Conservation (phyloP, 1,140 invertebrate species). For the Araneus ventricosus region DNA sequence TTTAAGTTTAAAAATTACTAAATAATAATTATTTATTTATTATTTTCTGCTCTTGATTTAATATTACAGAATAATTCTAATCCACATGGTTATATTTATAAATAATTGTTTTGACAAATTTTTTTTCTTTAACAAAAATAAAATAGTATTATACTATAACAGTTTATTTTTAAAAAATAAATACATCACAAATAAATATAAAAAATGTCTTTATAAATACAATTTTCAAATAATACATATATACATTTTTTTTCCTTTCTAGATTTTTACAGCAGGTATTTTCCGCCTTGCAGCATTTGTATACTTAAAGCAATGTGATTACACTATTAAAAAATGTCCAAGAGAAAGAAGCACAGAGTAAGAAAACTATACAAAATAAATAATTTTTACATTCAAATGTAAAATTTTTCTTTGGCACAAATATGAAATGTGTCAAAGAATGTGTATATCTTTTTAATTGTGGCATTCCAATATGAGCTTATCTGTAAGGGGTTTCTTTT, state of each 20-base stretch:
- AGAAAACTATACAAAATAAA: background rate
- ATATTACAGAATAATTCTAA: too few species aligned
- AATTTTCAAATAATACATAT: too few species aligned
- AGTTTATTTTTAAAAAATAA: too few species aligned
- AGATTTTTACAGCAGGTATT: constrained; percentile 79
- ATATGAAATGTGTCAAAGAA: background rate
- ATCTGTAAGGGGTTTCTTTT: background rate
- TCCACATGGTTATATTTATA: too few species aligned
- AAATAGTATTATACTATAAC: too few species aligned
- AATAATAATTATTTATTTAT: too few species aligned
- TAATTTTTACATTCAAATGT: background rate
- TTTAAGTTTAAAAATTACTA: too few species aligned
- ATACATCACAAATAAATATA: too few species aligned
- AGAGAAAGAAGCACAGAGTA: constrained; percentile 8
- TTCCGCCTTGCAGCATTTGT: constrained; percentile 80
- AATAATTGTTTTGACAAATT: too few species aligned
- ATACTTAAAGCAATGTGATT: constrained; percentile 81
- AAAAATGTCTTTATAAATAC: too few species aligned
- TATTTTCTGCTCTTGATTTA: background rate
- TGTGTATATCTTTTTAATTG: background rate
- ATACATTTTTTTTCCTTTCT: background rate
- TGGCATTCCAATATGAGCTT: background rate
- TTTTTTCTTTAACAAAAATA: too few species aligned
- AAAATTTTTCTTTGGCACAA: too few species aligned
- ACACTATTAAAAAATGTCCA: constrained; percentile 78